Evolutionary conservation across 2,113 vertebrate species (phyloP).

Genomic region (Dromaius novaehollandiae): DNA sequence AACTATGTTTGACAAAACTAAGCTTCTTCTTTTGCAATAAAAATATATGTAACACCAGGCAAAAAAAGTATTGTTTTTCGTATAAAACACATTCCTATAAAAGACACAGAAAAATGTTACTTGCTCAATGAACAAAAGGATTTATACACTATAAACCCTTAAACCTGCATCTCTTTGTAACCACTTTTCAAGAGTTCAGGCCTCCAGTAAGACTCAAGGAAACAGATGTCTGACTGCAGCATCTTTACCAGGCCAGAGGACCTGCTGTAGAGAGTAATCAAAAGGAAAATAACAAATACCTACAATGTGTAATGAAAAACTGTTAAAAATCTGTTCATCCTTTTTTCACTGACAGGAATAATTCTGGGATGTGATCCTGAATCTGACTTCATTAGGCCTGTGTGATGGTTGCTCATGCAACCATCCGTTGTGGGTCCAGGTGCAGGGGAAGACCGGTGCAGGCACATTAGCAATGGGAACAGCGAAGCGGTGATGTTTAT

Average conservation of each 20-base stretch:
- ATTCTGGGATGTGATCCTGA: not conserved
- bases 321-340: not conserved
- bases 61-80: not conserved
- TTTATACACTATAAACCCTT: not conserved
- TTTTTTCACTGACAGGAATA: not conserved
- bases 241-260: not conserved
- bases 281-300: not conserved
- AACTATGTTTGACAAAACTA: slow-evolving; percentile 30
- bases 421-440: not conserved
- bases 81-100: not conserved
- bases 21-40: slow-evolving; percentile 45
- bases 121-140: not conserved
- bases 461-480: not conserved
- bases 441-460: not conserved
- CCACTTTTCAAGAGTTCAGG: not conserved
- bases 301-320: not conserved
- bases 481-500: not conserved
- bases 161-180: not conserved
- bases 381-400: not conserved
- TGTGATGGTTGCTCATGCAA: not conserved
- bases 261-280: not conserved
- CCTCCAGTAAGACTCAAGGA: not conserved
- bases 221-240: not conserved
- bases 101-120: not conserved
- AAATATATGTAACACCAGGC: not conserved